These are phyloP conservation scores for Scyliorhinus canicula DNA, from an alignment of 2,797 vertebrate species.

Conservation along the genomic window DNA sequence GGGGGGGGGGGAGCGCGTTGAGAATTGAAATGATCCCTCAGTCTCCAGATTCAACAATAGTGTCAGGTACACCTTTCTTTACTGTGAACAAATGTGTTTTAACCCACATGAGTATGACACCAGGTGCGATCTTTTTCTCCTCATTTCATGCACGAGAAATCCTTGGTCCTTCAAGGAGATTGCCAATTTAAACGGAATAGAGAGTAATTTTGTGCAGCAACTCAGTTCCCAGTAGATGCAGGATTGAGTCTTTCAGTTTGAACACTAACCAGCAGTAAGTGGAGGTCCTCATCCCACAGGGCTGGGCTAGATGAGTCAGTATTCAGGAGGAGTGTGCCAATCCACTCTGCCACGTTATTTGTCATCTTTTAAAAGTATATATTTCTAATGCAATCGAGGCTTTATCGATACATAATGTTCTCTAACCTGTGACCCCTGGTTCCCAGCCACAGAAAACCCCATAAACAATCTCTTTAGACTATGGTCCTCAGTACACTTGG, in stretches of 20 bases:
- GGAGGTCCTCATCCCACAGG: not conserved
- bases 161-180: not conserved
- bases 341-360: not conserved
- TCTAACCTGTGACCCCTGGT: not conserved
- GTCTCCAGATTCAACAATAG: not conserved
- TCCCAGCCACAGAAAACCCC: not conserved
- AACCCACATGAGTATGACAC: not conserved
- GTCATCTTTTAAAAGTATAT: not conserved
- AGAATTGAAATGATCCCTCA: not conserved
- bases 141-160: not conserved
- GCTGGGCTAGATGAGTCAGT: not conserved
- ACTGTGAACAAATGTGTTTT: not conserved
- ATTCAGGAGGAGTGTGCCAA: not conserved
- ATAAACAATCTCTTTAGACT: not conserved
- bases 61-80: not conserved
- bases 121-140: not conserved
- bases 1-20: too few relatives aligned
- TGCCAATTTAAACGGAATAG: not conserved
- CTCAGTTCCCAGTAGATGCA: not conserved
- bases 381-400: not conserved
- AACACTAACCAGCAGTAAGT: not conserved
- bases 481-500: not conserved
- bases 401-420: not conserved
- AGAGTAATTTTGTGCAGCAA: not conserved
- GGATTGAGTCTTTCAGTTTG: not conserved